These are phyloP conservation scores for Sternarchorhynchus goeldii DNA, from an alignment of 2,797 vertebrate species.

Conservation along the genomic window DNA sequence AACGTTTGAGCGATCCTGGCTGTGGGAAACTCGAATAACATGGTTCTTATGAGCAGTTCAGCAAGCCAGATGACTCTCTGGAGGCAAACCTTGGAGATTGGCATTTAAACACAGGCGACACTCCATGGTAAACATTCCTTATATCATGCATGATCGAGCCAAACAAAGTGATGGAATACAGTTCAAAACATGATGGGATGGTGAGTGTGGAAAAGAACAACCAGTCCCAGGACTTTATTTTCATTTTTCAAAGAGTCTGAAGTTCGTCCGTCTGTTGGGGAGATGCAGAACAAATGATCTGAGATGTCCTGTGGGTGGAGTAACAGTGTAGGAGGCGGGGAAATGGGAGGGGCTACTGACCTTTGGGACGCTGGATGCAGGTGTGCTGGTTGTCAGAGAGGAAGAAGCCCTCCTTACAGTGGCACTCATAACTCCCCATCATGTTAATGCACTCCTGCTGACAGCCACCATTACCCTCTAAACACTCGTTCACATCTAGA, in stretches of 20 bases:
- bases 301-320: too few relatives aligned
- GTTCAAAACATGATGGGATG: background rate
- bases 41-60: slow-evolving; percentile 74
- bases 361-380: slow-evolving; percentile 97
- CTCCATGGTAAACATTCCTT: background rate
- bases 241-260: too few relatives aligned
- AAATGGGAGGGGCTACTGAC: slow-evolving; percentile 65
- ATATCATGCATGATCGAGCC: background rate
- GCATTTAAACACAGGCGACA: slow-evolving; percentile 17
- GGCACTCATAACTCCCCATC: slow-evolving; percentile 99
- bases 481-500: slow-evolving; percentile 95
- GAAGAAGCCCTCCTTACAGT: slow-evolving; percentile 95
- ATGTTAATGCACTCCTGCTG: slow-evolving; percentile 98
- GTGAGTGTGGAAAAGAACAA: too few relatives aligned
- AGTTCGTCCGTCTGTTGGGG: too few relatives aligned
- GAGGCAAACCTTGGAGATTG: slow-evolving; percentile 59
- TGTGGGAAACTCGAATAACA: slow-evolving; percentile 71
- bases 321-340: background rate
- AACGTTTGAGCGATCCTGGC: slow-evolving; percentile 64
- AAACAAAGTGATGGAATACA: background rate
- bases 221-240: too few relatives aligned
- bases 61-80: slow-evolving; percentile 68
- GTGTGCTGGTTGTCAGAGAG: slow-evolving; percentile 99
- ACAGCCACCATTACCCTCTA: slow-evolving; percentile 93
- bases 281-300: too few relatives aligned